phyloP scores from a whole-genome alignment of 2,113 vertebrate genomes.

The Pantherophis guttatus region DNA sequence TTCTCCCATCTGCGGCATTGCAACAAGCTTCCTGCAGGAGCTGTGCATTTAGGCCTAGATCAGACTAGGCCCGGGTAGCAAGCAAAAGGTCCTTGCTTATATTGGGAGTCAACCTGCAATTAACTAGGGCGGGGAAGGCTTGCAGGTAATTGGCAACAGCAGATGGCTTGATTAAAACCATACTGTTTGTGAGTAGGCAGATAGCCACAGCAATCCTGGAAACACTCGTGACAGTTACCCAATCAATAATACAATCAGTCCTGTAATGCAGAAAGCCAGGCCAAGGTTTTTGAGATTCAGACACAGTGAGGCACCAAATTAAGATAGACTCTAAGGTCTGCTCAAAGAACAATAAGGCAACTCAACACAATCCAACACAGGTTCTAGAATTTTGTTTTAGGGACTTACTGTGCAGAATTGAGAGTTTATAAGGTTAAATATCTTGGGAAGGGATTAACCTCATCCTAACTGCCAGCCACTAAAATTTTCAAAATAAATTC shows the following conservation, averaged over 20 bases:
- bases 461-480: not conserved
- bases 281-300: not conserved
- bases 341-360: not conserved
- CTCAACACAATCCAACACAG: not conserved
- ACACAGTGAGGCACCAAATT: not conserved
- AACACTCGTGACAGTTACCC: too few species aligned
- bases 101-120: too few species aligned
- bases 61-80: too few species aligned
- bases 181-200: too few species aligned
- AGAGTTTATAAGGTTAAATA: not conserved
- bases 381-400: not conserved
- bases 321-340: not conserved
- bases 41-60: too few species aligned
- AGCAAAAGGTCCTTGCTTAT: too few species aligned
- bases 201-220: too few species aligned
- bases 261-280: not conserved
- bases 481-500: not conserved
- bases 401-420: not conserved
- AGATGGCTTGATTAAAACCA: too few species aligned
- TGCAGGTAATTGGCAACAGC: too few species aligned
- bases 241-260: not conserved
- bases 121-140: too few species aligned
- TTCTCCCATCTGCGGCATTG: too few species aligned
- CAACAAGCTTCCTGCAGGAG: too few species aligned
- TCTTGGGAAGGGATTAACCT: not conserved